Evolutionary conservation across 2,888 invertebrate genomes (phyloP).

Genomic region (Eulithis testata): DNA sequence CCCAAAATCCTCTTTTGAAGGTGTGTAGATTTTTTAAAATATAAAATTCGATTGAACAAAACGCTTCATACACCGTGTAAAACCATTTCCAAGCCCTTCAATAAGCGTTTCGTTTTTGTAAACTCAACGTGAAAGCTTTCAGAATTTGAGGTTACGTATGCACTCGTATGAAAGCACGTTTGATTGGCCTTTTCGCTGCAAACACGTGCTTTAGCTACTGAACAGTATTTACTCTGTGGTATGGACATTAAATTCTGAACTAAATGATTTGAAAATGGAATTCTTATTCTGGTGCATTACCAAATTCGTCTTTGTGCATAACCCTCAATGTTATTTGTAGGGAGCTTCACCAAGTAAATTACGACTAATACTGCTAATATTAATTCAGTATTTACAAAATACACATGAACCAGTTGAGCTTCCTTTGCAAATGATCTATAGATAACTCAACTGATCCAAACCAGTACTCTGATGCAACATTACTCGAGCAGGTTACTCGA

Average conservation of each 20-base stretch:
- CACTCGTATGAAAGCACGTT: slow-evolving; percentile 37
- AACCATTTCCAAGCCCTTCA: slow-evolving; percentile 11
- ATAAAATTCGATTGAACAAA: too few relatives aligned
- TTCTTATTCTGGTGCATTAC: slow-evolving; percentile 9
- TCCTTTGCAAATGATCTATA: too few relatives aligned
- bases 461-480: not conserved
- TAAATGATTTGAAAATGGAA: slow-evolving; percentile 1
- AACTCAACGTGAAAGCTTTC: slow-evolving; percentile 28
- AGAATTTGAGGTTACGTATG: slow-evolving; percentile 32
- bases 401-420: too few relatives aligned
- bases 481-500: too few relatives aligned
- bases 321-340: not conserved
- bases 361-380: too few relatives aligned
- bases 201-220: slow-evolving; percentile 37
- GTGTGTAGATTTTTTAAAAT: too few relatives aligned
- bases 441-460: too few relatives aligned
- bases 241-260: slow-evolving; percentile 25
- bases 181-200: slow-evolving; percentile 37
- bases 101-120: slow-evolving; percentile 16
- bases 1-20: too few relatives aligned
- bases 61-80: too few relatives aligned
- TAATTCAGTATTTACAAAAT: too few relatives aligned
- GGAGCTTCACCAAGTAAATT: too few relatives aligned
- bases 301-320: not conserved
- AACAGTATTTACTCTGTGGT: slow-evolving; percentile 13